These are phyloP conservation scores for Invenusta paracnida DNA, from an alignment of 2,888 invertebrate species.

Conservation along the genomic window DNA sequence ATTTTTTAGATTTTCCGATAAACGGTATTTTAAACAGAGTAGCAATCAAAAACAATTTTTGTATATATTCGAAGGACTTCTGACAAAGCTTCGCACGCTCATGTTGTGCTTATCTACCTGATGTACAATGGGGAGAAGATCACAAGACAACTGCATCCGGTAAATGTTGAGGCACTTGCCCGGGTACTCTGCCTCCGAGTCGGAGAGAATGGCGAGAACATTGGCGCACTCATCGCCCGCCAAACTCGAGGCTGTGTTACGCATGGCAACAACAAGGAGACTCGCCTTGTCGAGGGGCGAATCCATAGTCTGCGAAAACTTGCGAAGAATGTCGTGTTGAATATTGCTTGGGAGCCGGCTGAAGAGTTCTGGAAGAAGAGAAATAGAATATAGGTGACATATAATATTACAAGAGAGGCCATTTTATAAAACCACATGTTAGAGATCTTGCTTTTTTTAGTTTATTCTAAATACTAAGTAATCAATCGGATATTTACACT, in stretches of 20 bases:
- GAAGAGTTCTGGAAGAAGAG: slow-evolving; percentile 27
- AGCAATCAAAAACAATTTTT: no score
- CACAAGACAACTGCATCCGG: not conserved
- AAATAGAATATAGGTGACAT: not conserved
- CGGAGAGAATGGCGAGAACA: slow-evolving; percentile 20
- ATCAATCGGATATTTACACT: no score
- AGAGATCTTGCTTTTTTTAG: no score
- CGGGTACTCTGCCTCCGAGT: not conserved
- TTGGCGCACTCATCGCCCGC: not conserved
- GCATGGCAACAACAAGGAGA: slow-evolving; percentile 25
- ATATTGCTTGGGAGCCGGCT: not conserved
- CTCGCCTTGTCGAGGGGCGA: slow-evolving; percentile 13
- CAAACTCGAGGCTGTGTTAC: not conserved
- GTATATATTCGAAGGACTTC: no score
- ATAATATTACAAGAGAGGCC: not conserved
- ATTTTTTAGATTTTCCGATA: no score
- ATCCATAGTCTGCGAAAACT: slow-evolving; percentile 26
- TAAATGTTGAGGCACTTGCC: not conserved
- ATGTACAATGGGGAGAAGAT: slow-evolving; percentile 18
- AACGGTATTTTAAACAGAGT: no score
- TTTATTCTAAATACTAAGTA: no score
- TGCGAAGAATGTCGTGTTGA: slow-evolving; percentile 32
- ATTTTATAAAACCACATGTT: no score
- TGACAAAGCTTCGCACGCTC: no score
- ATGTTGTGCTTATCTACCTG: no score